phyloP scores from a whole-genome alignment of 1,140 invertebrate species.

The Drosophila bifasciata region DNA sequence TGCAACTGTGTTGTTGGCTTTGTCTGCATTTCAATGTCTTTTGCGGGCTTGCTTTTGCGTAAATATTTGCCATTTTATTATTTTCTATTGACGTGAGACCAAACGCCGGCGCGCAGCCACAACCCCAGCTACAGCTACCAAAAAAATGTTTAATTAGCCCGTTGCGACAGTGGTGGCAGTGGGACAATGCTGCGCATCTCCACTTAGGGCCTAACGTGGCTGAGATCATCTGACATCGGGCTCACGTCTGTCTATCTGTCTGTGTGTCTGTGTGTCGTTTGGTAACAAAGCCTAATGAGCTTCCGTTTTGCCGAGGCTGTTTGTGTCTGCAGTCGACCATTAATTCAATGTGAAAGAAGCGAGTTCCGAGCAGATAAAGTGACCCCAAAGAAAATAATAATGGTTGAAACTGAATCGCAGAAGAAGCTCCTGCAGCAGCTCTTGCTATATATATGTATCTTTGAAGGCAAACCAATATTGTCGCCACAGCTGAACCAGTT shows the following conservation, averaged over 20 bases:
- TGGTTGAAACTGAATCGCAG: too few species aligned
- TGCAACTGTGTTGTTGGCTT: conserved; percentile 2
- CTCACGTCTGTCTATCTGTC: too few species aligned
- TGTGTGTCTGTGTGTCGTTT: too few species aligned
- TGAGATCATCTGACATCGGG: conserved; percentile 16
- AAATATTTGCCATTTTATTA: conserved; percentile 61
- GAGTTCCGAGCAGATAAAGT: too few species aligned
- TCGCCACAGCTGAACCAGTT: not conserved
- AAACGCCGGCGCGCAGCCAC: not conserved
- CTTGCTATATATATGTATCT: too few species aligned
- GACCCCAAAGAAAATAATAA: too few species aligned
- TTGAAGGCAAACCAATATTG: not conserved
- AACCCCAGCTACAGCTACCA: not conserved
- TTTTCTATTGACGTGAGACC: conserved; percentile 27
- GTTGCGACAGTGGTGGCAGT: conserved; percentile 23
- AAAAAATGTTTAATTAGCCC: conserved; percentile 25
- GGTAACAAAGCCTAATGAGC: conserved; percentile 64
- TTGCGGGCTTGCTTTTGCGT: conserved; percentile 35
- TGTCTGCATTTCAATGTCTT: conserved; percentile 31
- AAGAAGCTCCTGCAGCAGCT: not conserved
- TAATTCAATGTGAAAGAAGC: too few species aligned
- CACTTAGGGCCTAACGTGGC: not conserved
- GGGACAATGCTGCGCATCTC: conserved; percentile 14
- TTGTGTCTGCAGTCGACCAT: too few species aligned
- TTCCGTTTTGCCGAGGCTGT: conserved; percentile 60